Evolutionary conservation across 2,797 vertebrate genomes (phyloP).

Genomic region (Aphelocoma californica): DNA sequence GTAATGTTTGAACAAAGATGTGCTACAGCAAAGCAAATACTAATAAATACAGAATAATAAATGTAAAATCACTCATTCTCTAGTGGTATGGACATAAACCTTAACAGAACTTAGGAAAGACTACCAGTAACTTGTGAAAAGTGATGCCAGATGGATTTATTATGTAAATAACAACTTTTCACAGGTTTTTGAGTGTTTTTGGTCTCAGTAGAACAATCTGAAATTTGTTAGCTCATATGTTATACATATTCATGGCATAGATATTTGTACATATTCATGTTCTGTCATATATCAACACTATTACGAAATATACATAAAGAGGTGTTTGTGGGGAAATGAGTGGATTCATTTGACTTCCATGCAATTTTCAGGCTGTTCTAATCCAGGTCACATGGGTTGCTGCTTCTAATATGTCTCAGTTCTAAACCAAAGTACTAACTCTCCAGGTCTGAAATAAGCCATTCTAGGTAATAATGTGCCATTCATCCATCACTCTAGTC

Average conservation of each 20-base stretch:
- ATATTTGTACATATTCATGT: not conserved
- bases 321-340: not conserved
- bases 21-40: not conserved
- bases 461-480: slow-evolving; percentile 4
- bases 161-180: not conserved
- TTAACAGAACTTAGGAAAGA: not conserved
- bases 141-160: not conserved
- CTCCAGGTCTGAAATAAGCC: slow-evolving; percentile 19
- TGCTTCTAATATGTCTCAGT: not conserved
- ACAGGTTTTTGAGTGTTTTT: not conserved
- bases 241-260: not conserved
- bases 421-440: slow-evolving; percentile 1
- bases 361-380: slow-evolving; percentile 15
- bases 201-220: not conserved
- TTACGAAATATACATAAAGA: not conserved
- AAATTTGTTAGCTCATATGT: not conserved
- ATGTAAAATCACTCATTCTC: not conserved
- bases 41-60: not conserved
- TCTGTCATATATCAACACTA: not conserved
- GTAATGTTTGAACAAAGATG: not conserved
- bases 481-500: not conserved
- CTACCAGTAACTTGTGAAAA: not conserved
- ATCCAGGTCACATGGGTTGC: not conserved
- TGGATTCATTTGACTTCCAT: slow-evolving; percentile 3
- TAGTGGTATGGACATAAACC: not conserved